Conservation (phyloP, 2,113 vertebrate species). For the Bos javanicus region DNA sequence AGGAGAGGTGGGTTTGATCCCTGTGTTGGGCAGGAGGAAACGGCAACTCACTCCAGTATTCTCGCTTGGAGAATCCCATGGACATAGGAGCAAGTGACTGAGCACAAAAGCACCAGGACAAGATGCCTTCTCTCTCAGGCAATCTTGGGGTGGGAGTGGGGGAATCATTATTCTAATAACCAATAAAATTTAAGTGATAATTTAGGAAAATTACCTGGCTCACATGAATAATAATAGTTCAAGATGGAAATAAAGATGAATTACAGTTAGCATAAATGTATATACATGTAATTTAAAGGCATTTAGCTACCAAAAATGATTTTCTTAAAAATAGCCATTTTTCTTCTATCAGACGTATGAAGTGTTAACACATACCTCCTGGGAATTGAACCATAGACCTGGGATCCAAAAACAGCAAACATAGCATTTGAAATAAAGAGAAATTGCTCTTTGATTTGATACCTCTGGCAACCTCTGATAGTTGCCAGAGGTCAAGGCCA, state of each 20-base stretch:
- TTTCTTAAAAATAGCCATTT: background rate
- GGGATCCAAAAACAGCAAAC: background rate
- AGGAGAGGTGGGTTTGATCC: background rate
- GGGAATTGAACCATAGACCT: background rate
- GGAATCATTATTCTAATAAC: background rate
- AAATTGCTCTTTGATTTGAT: background rate
- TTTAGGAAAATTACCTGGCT: background rate
- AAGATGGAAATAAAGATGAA: background rate
- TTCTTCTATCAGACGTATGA: background rate
- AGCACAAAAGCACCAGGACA: background rate
- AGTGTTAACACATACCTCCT: background rate
- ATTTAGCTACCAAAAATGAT: background rate
- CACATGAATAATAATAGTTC: conserved; percentile 5
- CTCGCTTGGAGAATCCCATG: background rate
- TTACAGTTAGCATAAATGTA: background rate
- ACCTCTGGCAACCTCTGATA: background rate
- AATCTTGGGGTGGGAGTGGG: background rate
- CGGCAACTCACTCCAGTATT: background rate
- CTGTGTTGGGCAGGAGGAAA: background rate
- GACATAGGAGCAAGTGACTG: background rate
- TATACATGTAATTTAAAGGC: background rate
- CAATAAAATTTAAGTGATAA: background rate
- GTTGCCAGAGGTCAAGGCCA: background rate
- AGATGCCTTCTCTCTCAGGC: background rate
- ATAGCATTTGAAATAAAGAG: background rate